These are phyloP conservation scores for Idaea biselata DNA, from an alignment of 2,888 invertebrate species.

Conservation along the genomic window DNA sequence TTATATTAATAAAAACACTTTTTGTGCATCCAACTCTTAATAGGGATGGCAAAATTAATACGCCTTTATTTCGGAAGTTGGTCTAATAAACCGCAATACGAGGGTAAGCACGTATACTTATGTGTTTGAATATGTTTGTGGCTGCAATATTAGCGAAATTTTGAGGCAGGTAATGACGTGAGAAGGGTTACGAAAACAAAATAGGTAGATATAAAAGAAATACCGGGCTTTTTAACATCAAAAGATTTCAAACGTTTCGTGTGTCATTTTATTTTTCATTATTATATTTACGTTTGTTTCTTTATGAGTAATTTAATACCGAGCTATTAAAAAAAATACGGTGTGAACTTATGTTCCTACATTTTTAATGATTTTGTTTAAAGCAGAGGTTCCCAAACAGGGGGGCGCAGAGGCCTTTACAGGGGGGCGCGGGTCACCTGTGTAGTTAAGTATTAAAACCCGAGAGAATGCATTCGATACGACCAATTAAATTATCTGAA, in stretches of 20 bases:
- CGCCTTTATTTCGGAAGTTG: conserved; percentile 33
- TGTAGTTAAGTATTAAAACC: no score
- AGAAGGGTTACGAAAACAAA: conserved; percentile 30
- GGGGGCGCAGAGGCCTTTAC: no score
- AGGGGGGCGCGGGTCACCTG: no score
- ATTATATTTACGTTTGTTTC: neutral
- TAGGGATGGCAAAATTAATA: conserved; percentile 15
- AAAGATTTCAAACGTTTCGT: conserved; percentile 7
- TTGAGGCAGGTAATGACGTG: conserved; percentile 30
- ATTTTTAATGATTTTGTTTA: no score
- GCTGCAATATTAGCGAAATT: conserved; percentile 30
- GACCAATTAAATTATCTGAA: no score
- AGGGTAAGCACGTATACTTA: conserved; percentile 23
- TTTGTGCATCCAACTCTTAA: conserved; percentile 27
- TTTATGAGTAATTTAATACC: neutral
- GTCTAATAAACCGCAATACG: neutral
- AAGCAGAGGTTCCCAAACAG: no score
- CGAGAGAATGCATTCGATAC: no score
- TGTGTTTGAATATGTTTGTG: conserved; percentile 15
- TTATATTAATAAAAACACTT: conserved; percentile 44
- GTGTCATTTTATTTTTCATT: neutral
- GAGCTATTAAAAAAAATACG: neutral
- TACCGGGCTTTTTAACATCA: conserved; percentile 30
- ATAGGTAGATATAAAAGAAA: conserved; percentile 32
- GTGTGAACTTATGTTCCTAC: neutral